phyloP scores from a whole-genome alignment of 2,797 vertebrate species.

The Cottoperca gobio region DNA sequence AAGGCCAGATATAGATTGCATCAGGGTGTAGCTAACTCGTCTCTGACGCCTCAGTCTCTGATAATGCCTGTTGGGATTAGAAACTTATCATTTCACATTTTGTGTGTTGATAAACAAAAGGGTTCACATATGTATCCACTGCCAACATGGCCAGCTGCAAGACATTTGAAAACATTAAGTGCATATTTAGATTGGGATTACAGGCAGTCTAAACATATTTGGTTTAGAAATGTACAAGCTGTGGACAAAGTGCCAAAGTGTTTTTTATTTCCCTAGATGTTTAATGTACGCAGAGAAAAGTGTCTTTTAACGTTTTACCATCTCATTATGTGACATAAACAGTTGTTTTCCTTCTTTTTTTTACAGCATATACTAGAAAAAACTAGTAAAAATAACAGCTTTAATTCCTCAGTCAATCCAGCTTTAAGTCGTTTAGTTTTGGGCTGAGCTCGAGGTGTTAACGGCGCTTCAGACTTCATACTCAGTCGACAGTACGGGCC shows the following conservation, averaged over 20 bases:
- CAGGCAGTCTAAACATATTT: constrained; percentile 2
- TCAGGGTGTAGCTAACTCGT: constrained; percentile 20
- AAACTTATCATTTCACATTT: constrained; percentile 29
- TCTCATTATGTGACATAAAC: not conserved
- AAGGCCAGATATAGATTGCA: constrained; percentile 22
- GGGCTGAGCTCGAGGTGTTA: not conserved
- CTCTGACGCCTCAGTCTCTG: not conserved
- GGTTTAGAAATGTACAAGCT: not conserved
- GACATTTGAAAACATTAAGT: constrained; percentile 14
- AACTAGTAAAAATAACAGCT: not conserved
- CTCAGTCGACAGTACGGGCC: not conserved
- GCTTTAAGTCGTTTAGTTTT: not conserved
- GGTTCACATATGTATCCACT: constrained; percentile 16
- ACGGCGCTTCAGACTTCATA: constrained; percentile 8
- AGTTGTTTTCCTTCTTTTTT: not conserved
- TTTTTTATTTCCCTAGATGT: not conserved
- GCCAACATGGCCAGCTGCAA: not conserved
- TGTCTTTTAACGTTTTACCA: not conserved
- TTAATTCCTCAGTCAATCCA: constrained; percentile 1
- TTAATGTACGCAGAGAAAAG: not conserved
- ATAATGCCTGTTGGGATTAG: constrained; percentile 13
- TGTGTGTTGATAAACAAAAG: not conserved
- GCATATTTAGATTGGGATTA: constrained; percentile 17
- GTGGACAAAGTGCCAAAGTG: not conserved
- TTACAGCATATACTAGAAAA: constrained; percentile 7